Percentiles rank a stretch among this genome's conserved stretches.
phyloP scores from a whole-genome alignment of 2,113 vertebrate species.

The Camelus bactrianus region DNA sequence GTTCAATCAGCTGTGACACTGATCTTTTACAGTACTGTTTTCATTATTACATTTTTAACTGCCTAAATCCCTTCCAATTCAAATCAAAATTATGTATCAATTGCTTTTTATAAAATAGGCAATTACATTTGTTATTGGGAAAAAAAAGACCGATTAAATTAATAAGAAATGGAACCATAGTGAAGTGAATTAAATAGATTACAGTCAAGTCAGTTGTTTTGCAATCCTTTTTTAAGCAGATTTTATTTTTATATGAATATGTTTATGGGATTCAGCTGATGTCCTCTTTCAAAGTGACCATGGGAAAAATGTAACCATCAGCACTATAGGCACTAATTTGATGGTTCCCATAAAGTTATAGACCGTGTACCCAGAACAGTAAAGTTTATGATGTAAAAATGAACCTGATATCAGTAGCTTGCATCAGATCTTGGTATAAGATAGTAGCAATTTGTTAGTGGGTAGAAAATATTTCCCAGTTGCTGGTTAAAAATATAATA shows the following conservation, averaged over 20 bases:
- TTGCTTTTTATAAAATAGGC: background rate
- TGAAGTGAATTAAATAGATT: background rate
- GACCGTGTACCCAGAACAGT: background rate
- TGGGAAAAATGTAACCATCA: conserved; percentile 39
- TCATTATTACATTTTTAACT: background rate
- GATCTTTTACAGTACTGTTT: background rate
- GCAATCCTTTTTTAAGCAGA: background rate
- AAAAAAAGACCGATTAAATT: conserved; percentile 19
- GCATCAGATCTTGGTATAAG: background rate
- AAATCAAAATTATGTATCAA: background rate
- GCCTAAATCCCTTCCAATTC: background rate
- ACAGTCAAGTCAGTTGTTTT: background rate
- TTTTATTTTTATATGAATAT: conserved; percentile 54
- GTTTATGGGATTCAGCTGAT: conserved; percentile 24
- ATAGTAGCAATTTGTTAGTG: background rate
- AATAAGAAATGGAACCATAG: conserved; percentile 1
- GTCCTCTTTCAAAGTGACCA: background rate
- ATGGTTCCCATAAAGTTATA: conserved; percentile 59
- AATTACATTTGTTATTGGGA: background rate
- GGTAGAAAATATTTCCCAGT: background rate
- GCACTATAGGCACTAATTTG: conserved; percentile 62
- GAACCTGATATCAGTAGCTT: conserved; percentile 11
- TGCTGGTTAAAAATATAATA: background rate
- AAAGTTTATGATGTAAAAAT: conserved; percentile 62
- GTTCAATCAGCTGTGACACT: background rate